Evolutionary conservation across 2,797 vertebrate species (phyloP).

Genomic region (Enteromius argenteus): DNA sequence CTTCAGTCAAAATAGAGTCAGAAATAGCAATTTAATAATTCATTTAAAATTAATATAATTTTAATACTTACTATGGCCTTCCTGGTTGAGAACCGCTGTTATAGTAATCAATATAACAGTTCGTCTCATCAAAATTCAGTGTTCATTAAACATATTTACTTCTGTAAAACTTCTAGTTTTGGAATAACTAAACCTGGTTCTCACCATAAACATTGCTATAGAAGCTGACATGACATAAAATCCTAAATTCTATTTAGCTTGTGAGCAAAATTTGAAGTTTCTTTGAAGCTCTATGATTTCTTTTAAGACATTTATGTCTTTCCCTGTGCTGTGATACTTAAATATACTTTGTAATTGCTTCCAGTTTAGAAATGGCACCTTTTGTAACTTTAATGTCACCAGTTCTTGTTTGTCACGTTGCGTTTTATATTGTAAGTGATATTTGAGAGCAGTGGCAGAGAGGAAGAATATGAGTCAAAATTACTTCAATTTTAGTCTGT

Average conservation of each 20-base stretch:
- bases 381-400: neutral
- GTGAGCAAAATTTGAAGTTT: neutral
- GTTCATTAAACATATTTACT: no score
- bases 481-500: neutral
- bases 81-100: neutral
- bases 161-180: neutral
- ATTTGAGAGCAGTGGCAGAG: neutral
- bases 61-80: neutral
- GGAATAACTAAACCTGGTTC: neutral
- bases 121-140: neutral
- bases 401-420: neutral
- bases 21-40: neutral
- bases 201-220: neutral
- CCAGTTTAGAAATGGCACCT: neutral
- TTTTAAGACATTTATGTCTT: neutral
- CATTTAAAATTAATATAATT: neutral
- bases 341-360: neutral
- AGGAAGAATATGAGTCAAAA: slow-evolving; percentile 1
- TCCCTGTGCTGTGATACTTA: neutral
- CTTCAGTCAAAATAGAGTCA: neutral
- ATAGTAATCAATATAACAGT: neutral
- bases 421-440: neutral
- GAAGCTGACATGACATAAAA: neutral
- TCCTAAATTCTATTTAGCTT: neutral
- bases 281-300: neutral